Conservation (phyloP, 2,888 invertebrate genomes). For the Acanthacorydalis orientalis region DNA sequence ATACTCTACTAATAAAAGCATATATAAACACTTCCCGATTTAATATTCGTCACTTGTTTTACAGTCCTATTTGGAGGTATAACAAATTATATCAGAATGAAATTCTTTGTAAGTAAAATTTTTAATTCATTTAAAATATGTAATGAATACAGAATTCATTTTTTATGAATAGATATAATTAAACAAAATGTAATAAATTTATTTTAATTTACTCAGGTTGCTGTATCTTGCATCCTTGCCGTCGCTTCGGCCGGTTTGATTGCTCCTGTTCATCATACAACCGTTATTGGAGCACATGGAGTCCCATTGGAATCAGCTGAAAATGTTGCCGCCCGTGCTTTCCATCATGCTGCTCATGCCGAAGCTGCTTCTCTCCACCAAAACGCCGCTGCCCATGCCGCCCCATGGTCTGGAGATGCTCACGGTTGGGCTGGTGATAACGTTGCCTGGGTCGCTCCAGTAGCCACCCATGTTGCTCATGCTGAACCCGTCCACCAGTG, state of each 20-base stretch:
- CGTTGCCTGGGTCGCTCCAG: constrained; percentile 17
- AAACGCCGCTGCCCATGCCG: not conserved
- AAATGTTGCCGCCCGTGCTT: constrained; percentile 3
- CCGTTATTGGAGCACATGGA: constrained; percentile 2
- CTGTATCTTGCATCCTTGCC: constrained; percentile 8
- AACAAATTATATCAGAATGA: not conserved
- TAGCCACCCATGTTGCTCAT: constrained; percentile 38
- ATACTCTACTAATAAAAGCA: no score
- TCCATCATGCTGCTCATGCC: no score
- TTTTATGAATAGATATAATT: no score
- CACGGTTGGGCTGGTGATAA: constrained; percentile 13
- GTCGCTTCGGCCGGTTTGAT: constrained; percentile 5
- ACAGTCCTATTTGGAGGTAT: no score
- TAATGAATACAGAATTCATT: no score
- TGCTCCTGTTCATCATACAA: not conserved
- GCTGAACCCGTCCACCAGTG: constrained; percentile 1
- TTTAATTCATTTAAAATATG: not conserved
- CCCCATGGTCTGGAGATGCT: constrained; percentile 12
- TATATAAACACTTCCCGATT: no score
- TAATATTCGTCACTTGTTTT: no score
- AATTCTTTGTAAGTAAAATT: not conserved
- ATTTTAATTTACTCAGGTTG: constrained; percentile 1
- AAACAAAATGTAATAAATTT: not conserved
- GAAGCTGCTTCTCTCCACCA: no score
- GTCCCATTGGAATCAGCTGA: constrained; percentile 5